Evolutionary conservation across 2,888 invertebrate genomes (phyloP).

Genomic region (Linnaemya vulpina): DNA sequence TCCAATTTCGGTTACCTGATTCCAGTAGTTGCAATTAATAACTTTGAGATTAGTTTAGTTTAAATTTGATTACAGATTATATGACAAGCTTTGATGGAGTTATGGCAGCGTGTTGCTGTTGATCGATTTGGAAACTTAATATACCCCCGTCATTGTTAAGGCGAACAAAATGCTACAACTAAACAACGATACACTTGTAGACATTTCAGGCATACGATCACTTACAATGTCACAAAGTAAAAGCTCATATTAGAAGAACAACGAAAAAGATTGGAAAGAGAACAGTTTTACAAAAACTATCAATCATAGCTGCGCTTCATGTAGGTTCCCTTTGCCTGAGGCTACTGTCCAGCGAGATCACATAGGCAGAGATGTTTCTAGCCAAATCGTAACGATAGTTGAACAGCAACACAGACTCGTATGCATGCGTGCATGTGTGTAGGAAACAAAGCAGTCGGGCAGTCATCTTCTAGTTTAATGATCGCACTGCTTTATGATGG

Average conservation of each 20-base stretch:
- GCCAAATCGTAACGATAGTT: conserved; percentile 29
- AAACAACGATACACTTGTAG: conserved; percentile 39
- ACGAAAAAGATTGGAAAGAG: background rate
- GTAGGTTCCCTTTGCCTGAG: conserved; percentile 49
- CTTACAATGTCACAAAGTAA: conserved; percentile 53
- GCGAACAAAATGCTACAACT: conserved; percentile 46
- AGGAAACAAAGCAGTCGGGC: conserved; percentile 1
- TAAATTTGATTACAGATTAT: conserved; percentile 52
- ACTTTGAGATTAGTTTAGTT: conserved; percentile 4
- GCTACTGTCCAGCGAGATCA: conserved; percentile 64
- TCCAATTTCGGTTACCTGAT: background rate
- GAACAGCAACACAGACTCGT: too few relatives aligned
- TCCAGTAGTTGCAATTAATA: conserved; percentile 48
- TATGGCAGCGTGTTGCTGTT: conserved; percentile 45
- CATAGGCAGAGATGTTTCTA: conserved; percentile 24
- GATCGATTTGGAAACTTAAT: conserved; percentile 60
- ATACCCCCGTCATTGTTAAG: conserved; percentile 37
- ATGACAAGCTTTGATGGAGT: conserved; percentile 54
- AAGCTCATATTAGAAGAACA: conserved; percentile 21
- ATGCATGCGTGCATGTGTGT: too few relatives aligned
- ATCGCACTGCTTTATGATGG: conserved; percentile 72
- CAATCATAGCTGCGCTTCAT: conserved; percentile 61
- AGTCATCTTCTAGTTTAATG: conserved; percentile 67
- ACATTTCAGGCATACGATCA: conserved; percentile 24
- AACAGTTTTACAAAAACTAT: conserved; percentile 51